Conservation (phyloP, 2,888 invertebrate genomes). For the Lasioglossum villosulum region DNA sequence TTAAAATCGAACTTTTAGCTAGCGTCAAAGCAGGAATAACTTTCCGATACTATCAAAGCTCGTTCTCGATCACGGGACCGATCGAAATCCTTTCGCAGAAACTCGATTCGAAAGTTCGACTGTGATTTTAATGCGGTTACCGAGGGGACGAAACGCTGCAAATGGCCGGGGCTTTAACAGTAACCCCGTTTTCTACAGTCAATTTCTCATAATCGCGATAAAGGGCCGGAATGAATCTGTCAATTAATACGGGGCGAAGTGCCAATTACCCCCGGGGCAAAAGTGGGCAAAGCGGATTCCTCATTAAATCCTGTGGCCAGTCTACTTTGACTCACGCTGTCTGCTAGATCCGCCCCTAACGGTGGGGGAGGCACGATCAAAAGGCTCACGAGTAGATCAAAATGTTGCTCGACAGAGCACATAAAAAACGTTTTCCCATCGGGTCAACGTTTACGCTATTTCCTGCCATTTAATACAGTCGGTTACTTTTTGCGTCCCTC, state of each 20-base stretch:
- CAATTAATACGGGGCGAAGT: slow-evolving; percentile 58
- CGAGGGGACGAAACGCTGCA: not conserved
- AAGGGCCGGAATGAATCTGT: slow-evolving; percentile 49
- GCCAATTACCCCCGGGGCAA: slow-evolving; percentile 55
- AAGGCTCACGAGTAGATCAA: not conserved
- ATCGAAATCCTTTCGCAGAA: not conserved
- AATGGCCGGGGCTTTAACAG: slow-evolving; percentile 29
- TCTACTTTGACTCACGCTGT: slow-evolving; percentile 35
- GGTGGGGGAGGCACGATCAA: not conserved
- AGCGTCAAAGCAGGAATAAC: not conserved
- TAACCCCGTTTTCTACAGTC: slow-evolving; percentile 24
- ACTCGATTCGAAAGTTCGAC: slow-evolving; percentile 21
- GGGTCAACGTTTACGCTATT: not conserved
- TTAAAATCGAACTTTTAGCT: not conserved
- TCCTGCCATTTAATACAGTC: not conserved
- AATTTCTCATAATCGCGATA: slow-evolving; percentile 45
- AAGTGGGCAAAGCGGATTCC: slow-evolving; percentile 61
- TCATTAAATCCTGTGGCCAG: slow-evolving; percentile 53
- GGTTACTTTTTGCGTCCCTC: not conserved
- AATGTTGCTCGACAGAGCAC: not conserved
- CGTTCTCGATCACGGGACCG: not conserved
- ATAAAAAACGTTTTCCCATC: not conserved
- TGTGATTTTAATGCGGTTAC: slow-evolving; percentile 18
- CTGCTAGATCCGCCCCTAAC: not conserved
- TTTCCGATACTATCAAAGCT: not conserved